Evolutionary conservation across 2,888 invertebrate genomes (phyloP), one percentile per base, ranked within the genome.

Genomic region (Quadriops clusia): DNA sequence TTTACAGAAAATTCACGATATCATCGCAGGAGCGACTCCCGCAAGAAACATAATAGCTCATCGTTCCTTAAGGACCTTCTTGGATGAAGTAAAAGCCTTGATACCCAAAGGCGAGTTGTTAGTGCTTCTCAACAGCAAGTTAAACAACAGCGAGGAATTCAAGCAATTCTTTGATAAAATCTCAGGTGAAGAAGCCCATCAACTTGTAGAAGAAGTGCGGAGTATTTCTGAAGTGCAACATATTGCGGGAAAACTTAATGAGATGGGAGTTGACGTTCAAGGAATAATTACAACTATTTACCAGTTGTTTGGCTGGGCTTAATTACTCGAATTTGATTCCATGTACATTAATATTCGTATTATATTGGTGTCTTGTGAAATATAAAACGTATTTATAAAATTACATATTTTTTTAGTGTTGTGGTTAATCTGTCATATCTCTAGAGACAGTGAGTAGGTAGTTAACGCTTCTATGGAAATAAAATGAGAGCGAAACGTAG

Each of bases 241-340:
- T 12, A 17, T 49, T 17, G 36, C 36, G 6, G 28, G 32, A 11
- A 27, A 36, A 11, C 36, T 51, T 9, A 40, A 33, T 23, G 33
- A 32, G 16, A 28, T 46, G 36, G 48, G 47, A 4, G 39, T 51
- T 6, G 43, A 44, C 33, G 34, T 49, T 15, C 37, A 46, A 14
- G 36, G 37, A 21, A 17, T 35, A 15, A 17, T 42, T 28, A 26
- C 35, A 8, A 16, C 40, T 7, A 12, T 46, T 30, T 46, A 46
- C 29, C 28, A 22, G 8, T 38, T 47, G 18, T 32, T 50, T 8
- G 43, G 45, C 21, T 50, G 50, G 50, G n/a, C n/a, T n/a, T n/a
- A n/a, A n/a, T n/a, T n/a, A n/a, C n/a, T n/a, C n/a, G n/a, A n/a
- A n/a, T n/a, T n/a, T n/a, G n/a, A n/a, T n/a, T n/a, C n/a, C n/a